phyloP scores from a whole-genome alignment of 2,888 invertebrate genomes.

The Agonopterix heracliana region DNA sequence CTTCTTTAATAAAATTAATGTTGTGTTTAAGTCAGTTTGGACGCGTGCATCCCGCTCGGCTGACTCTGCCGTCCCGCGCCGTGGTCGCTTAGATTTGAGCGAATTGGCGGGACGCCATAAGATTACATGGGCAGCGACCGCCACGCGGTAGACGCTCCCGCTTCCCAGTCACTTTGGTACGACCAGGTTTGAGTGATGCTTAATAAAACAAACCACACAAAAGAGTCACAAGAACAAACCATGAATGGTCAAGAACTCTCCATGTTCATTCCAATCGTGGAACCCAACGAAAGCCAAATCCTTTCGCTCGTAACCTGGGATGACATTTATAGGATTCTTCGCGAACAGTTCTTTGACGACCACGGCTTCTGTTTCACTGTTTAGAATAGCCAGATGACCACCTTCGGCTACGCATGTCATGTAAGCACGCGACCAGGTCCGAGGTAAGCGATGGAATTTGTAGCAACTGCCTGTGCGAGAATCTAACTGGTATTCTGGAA shows the following conservation, averaged over 20 bases:
- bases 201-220: background rate
- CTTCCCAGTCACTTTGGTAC: too few relatives aligned
- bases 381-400: constrained; percentile 38
- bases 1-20: too few relatives aligned
- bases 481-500: constrained; percentile 32
- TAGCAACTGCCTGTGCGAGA: constrained; percentile 38
- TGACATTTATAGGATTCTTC: constrained; percentile 17
- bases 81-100: too few relatives aligned
- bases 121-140: too few relatives aligned
- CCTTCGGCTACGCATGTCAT: constrained; percentile 43
- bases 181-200: too few relatives aligned
- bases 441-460: constrained; percentile 37
- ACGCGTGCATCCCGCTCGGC: too few relatives aligned
- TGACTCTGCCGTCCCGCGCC: too few relatives aligned
- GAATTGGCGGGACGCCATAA: too few relatives aligned
- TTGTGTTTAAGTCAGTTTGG: too few relatives aligned
- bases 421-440: constrained; percentile 35
- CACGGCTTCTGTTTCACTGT: constrained; percentile 30
- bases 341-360: constrained; percentile 25
- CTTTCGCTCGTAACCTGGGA: constrained; percentile 19
- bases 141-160: too few relatives aligned
- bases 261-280: constrained; percentile 25
- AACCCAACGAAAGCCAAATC: constrained; percentile 24
- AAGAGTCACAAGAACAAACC: constrained; percentile 7
- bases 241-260: constrained; percentile 21